Base-by-base conservation (phyloP, 2,113 vertebrate species). In the Empidonax traillii region DNA sequence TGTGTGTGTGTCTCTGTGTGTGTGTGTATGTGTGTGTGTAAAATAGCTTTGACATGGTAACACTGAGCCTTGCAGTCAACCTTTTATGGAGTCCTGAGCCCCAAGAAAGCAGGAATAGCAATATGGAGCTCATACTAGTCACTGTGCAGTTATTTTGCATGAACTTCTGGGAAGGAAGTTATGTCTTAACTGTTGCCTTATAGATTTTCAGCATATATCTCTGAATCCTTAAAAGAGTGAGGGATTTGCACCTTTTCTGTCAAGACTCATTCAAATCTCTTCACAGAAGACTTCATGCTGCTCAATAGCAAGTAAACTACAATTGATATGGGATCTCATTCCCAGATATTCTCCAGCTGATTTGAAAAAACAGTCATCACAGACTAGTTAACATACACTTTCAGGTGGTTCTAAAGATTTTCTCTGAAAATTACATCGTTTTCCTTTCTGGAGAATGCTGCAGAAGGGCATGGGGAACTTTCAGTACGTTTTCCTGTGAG, bases 61-160 rank as follows among this genome's bases (percentile, higher is more conserved):
- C 11, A 5, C 18, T 86, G 33, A 49, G 7, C 25, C 28, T 69
- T 56, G 52, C 74, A 53, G 30, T 7, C 44, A 41, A 59, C 31
- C 10, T 30, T 8, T 72, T 23, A 16, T 55, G 35, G 62, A 89
- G 68, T 51, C 39, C 46, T 46, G 9, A 65, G 44, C 4, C 20
- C 30, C 10, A 46, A 3, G 20, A 41, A 77, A 59, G 33, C 0
- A 0, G 12, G 28, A 24, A 81, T 21, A 84, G 22, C 1, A 63
- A 93, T 86, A 76, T 23, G 12, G 37, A 41, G 16, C 27, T 72
- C 31, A 63, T 35, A 21, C 3, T 12, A 62, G 20, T 56, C 31
- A 31, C 9, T 1, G 0, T 49, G 66, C 41, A n/a, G 24, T 61
- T 91, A 43, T 6, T 78, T 44, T 49, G 12, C 37, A 73, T 69